A percentile compares a stretch with the other conserved stretches of the same genome.
These are phyloP conservation scores for Cardinalis cardinalis DNA, from an alignment of 2,113 vertebrate species.

Conservation along the genomic window DNA sequence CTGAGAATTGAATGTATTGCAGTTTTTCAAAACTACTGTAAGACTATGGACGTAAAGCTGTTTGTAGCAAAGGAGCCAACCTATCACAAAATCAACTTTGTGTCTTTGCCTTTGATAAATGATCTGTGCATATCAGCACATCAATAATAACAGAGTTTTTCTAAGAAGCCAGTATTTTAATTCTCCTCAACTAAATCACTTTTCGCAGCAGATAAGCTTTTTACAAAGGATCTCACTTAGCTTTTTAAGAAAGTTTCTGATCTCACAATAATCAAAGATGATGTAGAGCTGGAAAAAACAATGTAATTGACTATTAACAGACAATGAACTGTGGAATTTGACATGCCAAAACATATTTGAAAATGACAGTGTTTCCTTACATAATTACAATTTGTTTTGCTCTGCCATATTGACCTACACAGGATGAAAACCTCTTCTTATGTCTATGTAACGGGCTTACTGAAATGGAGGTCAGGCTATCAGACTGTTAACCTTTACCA, in stretches of 20 bases:
- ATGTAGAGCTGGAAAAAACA: neutral
- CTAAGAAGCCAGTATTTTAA: neutral
- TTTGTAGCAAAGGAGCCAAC: neutral
- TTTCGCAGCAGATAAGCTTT: neutral
- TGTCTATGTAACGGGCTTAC: neutral
- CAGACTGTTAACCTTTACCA: neutral
- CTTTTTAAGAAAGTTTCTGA: neutral
- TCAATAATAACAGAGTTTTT: neutral
- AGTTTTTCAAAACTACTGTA: neutral
- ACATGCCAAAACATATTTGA: neutral
- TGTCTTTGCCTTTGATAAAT: neutral
- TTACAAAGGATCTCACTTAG: neutral
- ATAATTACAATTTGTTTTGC: neutral
- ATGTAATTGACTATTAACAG: neutral
- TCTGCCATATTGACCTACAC: neutral
- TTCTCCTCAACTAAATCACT: neutral
- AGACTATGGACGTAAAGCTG: neutral
- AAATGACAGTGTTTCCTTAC: neutral
- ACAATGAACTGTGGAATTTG: neutral
- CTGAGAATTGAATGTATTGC: neutral
- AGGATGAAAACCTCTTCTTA: neutral
- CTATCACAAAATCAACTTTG: neutral
- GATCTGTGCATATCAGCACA: neutral
- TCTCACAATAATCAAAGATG: neutral
- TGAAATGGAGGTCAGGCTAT: neutral